Percentiles rank a stretch among this genome's conserved stretches.
Conservation (phyloP, 1,140 invertebrate species). For the Drosophila serrata region DNA sequence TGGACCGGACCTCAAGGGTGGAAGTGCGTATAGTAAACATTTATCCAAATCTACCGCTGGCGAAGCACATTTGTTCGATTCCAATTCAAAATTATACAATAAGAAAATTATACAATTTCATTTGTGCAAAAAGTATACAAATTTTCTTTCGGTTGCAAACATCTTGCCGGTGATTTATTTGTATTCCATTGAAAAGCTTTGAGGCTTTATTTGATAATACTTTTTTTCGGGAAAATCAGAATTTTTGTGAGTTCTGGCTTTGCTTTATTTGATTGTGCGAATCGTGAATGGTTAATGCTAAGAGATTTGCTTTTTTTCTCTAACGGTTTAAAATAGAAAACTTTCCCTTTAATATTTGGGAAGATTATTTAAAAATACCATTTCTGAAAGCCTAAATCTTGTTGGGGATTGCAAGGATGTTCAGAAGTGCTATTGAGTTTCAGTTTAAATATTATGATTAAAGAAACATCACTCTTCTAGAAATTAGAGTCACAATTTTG, state of each 20-base stretch:
- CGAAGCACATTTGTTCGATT: constrained; percentile 7
- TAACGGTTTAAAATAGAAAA: not conserved
- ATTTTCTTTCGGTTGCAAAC: constrained; percentile 18
- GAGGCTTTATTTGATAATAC: constrained; percentile 14
- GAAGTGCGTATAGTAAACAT: constrained; percentile 34
- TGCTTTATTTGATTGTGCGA: constrained; percentile 3
- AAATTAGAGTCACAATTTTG: not conserved
- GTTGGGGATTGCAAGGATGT: not conserved
- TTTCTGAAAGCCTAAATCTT: not conserved
- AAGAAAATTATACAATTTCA: constrained; percentile 32
- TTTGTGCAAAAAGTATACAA: constrained; percentile 18
- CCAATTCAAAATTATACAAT: constrained; percentile 20
- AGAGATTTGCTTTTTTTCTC: not conserved
- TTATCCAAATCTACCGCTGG: constrained; percentile 11
- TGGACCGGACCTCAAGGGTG: constrained; percentile 3
- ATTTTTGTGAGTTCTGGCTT: not conserved
- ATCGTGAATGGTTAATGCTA: not conserved
- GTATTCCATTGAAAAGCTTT: constrained; percentile 11
- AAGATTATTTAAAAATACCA: not conserved
- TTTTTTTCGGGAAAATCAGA: not conserved
- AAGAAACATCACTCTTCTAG: not conserved
- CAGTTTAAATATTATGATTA: not conserved
- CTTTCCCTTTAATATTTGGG: not conserved
- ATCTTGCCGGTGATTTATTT: constrained; percentile 24
- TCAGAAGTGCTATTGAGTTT: not conserved